phyloP scores from a whole-genome alignment of 2,113 vertebrate genomes.

The Cynopterus brachyotis region DNA sequence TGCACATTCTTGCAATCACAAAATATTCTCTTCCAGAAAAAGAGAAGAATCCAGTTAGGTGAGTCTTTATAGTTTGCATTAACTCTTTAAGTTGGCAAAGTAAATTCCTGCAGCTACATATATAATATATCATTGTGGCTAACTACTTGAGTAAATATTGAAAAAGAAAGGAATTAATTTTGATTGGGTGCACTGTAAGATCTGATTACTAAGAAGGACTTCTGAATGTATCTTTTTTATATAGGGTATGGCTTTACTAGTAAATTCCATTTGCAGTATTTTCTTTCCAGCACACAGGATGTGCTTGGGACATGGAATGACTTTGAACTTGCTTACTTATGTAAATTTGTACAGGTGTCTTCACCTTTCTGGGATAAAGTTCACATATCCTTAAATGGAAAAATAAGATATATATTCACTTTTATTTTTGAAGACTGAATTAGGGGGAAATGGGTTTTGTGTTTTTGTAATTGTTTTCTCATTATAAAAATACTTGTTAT shows the following conservation, averaged over 20 bases:
- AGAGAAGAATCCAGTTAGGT: constrained; percentile 33
- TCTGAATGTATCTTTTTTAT: neutral
- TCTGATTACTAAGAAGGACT: neutral
- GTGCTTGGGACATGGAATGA: neutral
- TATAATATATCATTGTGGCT: neutral
- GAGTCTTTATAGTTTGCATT: neutral
- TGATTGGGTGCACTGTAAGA: neutral
- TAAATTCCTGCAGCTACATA: neutral
- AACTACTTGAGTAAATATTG: neutral
- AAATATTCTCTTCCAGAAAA: constrained; percentile 1
- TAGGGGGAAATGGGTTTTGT: neutral
- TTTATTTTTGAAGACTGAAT: constrained; percentile 12
- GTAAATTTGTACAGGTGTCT: neutral
- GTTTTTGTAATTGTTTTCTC: constrained; percentile 1
- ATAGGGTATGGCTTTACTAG: neutral
- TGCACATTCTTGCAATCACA: neutral
- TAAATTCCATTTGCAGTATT: neutral
- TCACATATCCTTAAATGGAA: neutral
- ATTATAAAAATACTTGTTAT: neutral
- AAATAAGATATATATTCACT: neutral
- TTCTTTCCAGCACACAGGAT: neutral
- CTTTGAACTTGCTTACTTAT: neutral
- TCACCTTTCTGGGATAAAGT: neutral
- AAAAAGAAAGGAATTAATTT: neutral
- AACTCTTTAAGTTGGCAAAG: neutral